Evolutionary conservation across 2,113 vertebrate genomes (phyloP), one percentile per base, ranked within the genome.

Genomic region (Mirounga angustirostris): DNA sequence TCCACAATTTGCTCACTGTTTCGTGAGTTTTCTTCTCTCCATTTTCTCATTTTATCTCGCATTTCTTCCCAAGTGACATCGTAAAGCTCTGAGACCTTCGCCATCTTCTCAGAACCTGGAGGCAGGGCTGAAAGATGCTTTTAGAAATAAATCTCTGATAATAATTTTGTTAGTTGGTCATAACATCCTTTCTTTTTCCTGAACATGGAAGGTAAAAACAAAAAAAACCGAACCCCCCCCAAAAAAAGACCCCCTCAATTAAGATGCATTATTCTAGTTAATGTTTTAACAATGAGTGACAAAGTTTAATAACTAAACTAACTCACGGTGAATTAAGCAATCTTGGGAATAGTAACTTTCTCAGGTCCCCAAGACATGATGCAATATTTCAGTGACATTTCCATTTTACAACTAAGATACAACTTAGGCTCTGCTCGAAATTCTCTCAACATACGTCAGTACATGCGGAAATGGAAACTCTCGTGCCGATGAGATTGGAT

Each of bases 241-340:
- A 19, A 11, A 40, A 56, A 78, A 89, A 43, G 9, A 36, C 33
- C 22, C 15, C 24, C 4, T 92, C 30, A 43, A 43, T 10, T 59
- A 9, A 92, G 43, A 56, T 65, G 18, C 46, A 16, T 63, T 65
- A 73, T 90, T 95, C 43, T 65, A 73, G 40, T 80, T 73, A 69
- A 56, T 26, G 7, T 50, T 89, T 71, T 50, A 90, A 46, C 56
- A 85, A 54, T 14, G 79, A 21, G n/a, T n/a, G 79, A 21, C 46
- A 83, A 18, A 65, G 43, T n/a, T 90, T 65, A 67, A 80, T 50
- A 90, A 81, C 24, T 90, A 59, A 86, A 43, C 59, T 92, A 89
- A 71, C 19, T 89, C 65, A n/a, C 26, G 28, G 46, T 71, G 50
- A 81, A 86, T 85, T 58, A 74, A n/a, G 50, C 28, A 46, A 46